Conservation (phyloP, 2,113 vertebrate species). For the Gobiocypris rarus region DNA sequence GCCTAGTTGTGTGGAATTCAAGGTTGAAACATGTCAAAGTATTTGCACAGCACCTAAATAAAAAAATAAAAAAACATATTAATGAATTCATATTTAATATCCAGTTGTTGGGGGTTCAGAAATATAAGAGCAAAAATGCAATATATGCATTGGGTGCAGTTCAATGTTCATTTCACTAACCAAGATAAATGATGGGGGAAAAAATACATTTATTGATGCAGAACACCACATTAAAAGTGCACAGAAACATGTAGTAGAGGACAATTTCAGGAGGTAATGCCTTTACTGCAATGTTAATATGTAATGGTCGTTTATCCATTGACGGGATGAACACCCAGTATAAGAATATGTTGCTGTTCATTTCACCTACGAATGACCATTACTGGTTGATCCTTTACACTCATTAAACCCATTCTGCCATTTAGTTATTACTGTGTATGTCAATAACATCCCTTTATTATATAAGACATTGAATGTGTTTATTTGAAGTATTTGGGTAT, state of each 20-base stretch:
- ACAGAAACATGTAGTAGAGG: conserved; percentile 20
- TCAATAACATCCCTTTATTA: neutral
- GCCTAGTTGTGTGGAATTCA: conserved; percentile 71
- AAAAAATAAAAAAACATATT: neutral
- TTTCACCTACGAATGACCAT: neutral
- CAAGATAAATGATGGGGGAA: neutral
- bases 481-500: too few species aligned
- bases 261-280: conserved; percentile 28
- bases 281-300: conserved; percentile 36
- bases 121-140: neutral
- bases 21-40: conserved; percentile 68
- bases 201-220: neutral
- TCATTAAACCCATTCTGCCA: neutral
- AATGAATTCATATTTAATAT: neutral
- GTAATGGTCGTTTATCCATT: conserved; percentile 28
- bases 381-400: neutral
- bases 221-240: conserved; percentile 26
- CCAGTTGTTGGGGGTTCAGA: neutral
- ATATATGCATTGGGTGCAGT: neutral
- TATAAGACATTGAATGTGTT: neutral
- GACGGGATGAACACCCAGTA: neutral
- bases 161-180: neutral
- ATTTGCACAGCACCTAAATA: neutral
- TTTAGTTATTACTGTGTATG: neutral
- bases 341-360: neutral